These are phyloP conservation scores for Ranitomeya variabilis DNA, from an alignment of 2,113 vertebrate genomes.

Conservation along the genomic window DNA sequence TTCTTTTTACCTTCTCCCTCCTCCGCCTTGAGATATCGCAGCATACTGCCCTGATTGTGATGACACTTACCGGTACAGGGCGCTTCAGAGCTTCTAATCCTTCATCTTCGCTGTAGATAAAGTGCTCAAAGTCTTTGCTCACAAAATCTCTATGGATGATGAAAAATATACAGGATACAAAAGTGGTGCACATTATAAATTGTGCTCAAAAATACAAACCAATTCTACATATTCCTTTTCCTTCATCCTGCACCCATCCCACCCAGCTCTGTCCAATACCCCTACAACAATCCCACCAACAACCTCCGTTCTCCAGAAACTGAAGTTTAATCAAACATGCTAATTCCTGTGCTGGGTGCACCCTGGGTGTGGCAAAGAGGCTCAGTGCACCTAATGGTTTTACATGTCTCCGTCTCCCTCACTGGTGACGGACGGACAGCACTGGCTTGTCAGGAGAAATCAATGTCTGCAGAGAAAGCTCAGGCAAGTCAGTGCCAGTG, in stretches of 20 bases:
- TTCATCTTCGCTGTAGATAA: constrained; percentile 64
- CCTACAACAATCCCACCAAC: not conserved
- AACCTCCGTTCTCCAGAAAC: too few species aligned
- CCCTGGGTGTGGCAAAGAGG: too few species aligned
- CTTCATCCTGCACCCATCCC: not conserved
- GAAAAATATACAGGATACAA: not conserved
- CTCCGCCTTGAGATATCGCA: too few species aligned
- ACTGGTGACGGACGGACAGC: too few species aligned
- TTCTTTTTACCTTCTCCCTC: too few species aligned
- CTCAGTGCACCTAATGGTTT: too few species aligned
- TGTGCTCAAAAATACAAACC: not conserved
- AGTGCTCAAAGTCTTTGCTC: constrained; percentile 65
- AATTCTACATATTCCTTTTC: not conserved
- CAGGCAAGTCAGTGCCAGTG: too few species aligned
- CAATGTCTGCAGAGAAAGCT: too few species aligned
- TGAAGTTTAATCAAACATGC: too few species aligned
- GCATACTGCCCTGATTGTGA: not conserved
- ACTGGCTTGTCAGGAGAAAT: too few species aligned
- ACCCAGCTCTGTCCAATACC: not conserved
- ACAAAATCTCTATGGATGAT: constrained; percentile 67
- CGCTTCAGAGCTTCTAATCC: constrained; percentile 59
- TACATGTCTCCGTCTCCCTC: too few species aligned
- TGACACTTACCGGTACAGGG: constrained; percentile 19
- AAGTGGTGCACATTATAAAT: not conserved
- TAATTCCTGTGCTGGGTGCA: too few species aligned